phyloP scores from a whole-genome alignment of 2,888 invertebrate species.

The Diogma glabrata region DNA sequence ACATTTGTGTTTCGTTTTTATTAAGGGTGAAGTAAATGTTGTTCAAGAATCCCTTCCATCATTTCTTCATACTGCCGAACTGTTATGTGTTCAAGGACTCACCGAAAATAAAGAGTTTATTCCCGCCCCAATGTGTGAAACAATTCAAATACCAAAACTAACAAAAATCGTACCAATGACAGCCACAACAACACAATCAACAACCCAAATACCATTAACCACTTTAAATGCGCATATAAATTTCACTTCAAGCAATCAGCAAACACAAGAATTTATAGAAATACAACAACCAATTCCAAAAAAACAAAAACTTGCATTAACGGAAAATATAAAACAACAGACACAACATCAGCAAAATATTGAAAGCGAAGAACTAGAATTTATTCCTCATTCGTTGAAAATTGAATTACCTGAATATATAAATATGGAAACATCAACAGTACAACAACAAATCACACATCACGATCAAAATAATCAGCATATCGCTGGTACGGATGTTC shows the following conservation, averaged over 20 bases:
- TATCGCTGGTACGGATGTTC: background rate
- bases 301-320: slow-evolving; percentile 2
- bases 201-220: background rate
- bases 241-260: background rate
- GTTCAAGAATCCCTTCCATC: slow-evolving; percentile 67
- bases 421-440: slow-evolving; percentile 27
- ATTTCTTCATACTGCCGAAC: slow-evolving; percentile 64
- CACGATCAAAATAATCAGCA: background rate
- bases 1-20: too few relatives aligned
- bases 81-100: slow-evolving; percentile 64
- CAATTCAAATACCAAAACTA: slow-evolving; percentile 4
- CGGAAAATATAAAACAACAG: background rate
- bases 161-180: slow-evolving; percentile 4
- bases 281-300: slow-evolving; percentile 1
- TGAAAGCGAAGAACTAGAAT: slow-evolving; percentile 6
- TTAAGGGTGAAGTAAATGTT: slow-evolving; percentile 64
- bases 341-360: background rate
- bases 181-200: background rate
- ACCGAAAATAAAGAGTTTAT: slow-evolving; percentile 41
- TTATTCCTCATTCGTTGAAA: slow-evolving; percentile 30
- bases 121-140: background rate
- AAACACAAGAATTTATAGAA: slow-evolving; percentile 7
- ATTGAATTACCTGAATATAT: slow-evolving; percentile 46
- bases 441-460: background rate
- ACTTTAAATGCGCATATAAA: background rate